Evolutionary conservation across 2,888 invertebrate genomes (phyloP), one percentile per base, ranked within the genome.

Genomic region (Ormyrus rosae): DNA sequence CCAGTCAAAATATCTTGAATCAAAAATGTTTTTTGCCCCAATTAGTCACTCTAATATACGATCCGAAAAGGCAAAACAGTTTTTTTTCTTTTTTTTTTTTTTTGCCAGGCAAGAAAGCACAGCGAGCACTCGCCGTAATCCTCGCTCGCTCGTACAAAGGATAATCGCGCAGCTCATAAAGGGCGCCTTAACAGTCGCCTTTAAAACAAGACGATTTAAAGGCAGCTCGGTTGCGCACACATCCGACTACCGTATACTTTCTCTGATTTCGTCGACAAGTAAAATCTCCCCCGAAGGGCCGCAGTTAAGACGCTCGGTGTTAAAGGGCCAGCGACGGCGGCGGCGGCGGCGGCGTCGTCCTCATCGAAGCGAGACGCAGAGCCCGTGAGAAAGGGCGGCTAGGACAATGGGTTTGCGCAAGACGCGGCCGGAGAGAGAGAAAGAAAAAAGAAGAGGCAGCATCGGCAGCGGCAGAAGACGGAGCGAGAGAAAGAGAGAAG

Each of bases 311-410:
- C 81, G 83, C 78, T 78, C 78, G 71, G 82, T 77, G 84, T 88
- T 88, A 87, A 88, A 89, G 86, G 87, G 86, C 86, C 86, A 86
- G 83, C 86, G 85, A 85, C 78, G 84, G 86, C 85, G 85, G 83
- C 80, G 83, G 84, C 85, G 83, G 87, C 86, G 87, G 87, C 86
- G 83, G 84, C 83, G 81, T 50, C 8, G 56, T 11, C 51, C 13
- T 58, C 64, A 73, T 50, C 69, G 13, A 64, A 70, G 68, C 53
- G 67, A 76, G 53, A 61, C 75, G 58, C 80, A 34, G 74, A 34
- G 74, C 63, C 77, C 75, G 78, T 78, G 82, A 82, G 77, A 81
- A 79, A 84, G 81, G 82, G 82, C 80, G 81, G 82, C 46, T 71
- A 19, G 19, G 19, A 19, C 9, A 65, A 19, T 46, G 48, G 19